Conservation (phyloP, 2,888 invertebrate species). For the Emesis furor region DNA sequence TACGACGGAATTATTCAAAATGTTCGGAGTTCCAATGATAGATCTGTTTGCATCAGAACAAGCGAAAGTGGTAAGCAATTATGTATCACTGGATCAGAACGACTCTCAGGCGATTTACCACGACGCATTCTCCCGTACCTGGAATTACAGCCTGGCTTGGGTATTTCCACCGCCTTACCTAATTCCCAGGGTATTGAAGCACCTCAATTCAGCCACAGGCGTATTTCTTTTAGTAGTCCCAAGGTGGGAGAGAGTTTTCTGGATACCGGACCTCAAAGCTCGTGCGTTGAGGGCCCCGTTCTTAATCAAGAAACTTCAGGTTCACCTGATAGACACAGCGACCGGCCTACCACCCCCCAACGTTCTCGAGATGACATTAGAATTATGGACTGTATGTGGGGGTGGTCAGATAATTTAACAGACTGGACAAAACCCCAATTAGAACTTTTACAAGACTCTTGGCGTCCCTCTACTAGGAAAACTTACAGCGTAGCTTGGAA, state of each 20-base stretch:
- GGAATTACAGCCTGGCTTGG: constrained; percentile 63
- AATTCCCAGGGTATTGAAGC: constrained; percentile 48
- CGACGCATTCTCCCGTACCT: constrained; percentile 56
- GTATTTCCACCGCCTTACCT: constrained; percentile 65
- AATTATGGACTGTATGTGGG: constrained; percentile 54
- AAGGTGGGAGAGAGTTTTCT: constrained; percentile 59
- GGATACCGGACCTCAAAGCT: constrained; percentile 56
- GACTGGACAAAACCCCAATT: not conserved
- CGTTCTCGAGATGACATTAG: constrained; percentile 25
- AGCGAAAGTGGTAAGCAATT: constrained; percentile 36
- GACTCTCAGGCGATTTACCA: constrained; percentile 54
- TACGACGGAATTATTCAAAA: constrained; percentile 50
- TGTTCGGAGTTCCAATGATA: constrained; percentile 38
- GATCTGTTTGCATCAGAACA: constrained; percentile 32
- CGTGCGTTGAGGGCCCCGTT: constrained; percentile 52
- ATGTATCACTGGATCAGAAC: constrained; percentile 49
- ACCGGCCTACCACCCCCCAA: constrained; percentile 32
- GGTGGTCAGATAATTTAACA: constrained; percentile 53
- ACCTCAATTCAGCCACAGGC: constrained; percentile 53
- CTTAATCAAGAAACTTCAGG: constrained; percentile 21
- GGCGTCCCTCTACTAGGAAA: constrained; percentile 21
- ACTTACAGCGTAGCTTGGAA: constrained; percentile 28
- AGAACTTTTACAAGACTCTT: not conserved
- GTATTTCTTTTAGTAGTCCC: constrained; percentile 51
- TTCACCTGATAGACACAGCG: constrained; percentile 30